Base-by-base conservation (phyloP, 30 jellyfish, hydroid and myxozoan genomes). In the Cassiopea andromeda region DNA sequence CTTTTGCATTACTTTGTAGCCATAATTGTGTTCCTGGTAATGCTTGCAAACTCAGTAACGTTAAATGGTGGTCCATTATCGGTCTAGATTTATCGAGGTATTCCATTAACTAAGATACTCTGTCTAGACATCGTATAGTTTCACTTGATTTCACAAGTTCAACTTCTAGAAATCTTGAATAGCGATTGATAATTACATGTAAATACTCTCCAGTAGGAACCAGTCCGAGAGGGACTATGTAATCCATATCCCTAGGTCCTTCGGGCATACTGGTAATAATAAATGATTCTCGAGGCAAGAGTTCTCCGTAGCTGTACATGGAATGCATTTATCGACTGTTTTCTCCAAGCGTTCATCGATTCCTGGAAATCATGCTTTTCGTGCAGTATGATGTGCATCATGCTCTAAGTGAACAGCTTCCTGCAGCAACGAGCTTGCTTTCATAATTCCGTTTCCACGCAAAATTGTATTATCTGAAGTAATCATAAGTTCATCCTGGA, bases 1-100 rank as follows among this genome's bases (percentile, higher is more conserved):
- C 87, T 17, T 78, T 27, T 49, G 76, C 87, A 38, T 78, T 78
- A 45, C 76, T 71, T 48, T 78, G 87, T 45, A 44, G 87, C 87
- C 87, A 78, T 44, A 49, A 49, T 3, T 1, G 87, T 60, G 87
- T 78, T 47, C 74, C 58, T 78, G 87, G 87, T 49, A 46, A 46
- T 46, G 58, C 44, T 48, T 44, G 58, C 84, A 47, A 75, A 75
- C 2, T 47, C 60, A 47, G 48, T 66, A 43, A 61, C 61, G 60
- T 75, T 72, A 72, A 72, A 72, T 15, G 81, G 81, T 72, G 81
- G 49, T 72, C 81, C 64, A 75, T 75, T 75, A 66, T 75, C 84
- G n/a, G 67, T 18, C 54, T 18, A 18, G 27, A 75, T 44, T 44
- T 73, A 7, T 4, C 46, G 38, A 8, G 82, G 82, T 18, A 73